Evolutionary conservation across 1,140 invertebrate genomes (phyloP), one percentile per base, ranked within the genome.

Genomic region (Sarcophaga bullata): DNA sequence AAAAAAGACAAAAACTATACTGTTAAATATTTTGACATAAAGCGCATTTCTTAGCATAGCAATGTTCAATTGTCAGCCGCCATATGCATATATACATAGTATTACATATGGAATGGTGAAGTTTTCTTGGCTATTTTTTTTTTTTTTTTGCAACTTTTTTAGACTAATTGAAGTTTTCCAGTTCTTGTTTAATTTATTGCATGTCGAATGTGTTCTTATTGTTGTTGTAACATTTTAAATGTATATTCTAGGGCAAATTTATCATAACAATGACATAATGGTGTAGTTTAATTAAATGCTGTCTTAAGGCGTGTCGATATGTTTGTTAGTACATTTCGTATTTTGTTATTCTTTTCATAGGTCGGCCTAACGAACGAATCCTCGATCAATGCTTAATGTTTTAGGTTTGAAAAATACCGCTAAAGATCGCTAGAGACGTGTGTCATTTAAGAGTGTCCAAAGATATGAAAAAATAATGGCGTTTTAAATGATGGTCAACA

Each of bases 181-280:
- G 62, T 72, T 76, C 73, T 76, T 68, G 75, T 46, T 75, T 50
- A 78, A 78, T 78, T 78, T 78, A 78, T 78, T 49, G 75, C 75
- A 49, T 78, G 75, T 78, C 75, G 48, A 17, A 52, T 50, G 49
- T 49, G 11, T 78, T 25, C 13, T 73, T 46, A 73, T 10, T 46
- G 17, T 50, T 25, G 9, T 72, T 25, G 58, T 15, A 15, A 68
- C 19, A 68, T 68, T 76, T 5, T 8, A 50, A 25, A 49, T 9
- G 19, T 68, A 9, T 68, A 68, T 68, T 68, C 62, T 68, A 68
- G 62, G 62, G 62, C 62, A 68, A 52, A 78, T 78, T 50, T 78
- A 78, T 78, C 75, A 78, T 78, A 78, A 78, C 75, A 50, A 50
- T 78, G 75, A 78, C 75, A 78, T 78, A 78, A 78, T 78, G n/a